A percentile compares a stretch with the other conserved stretches of the same genome.
Conservation (phyloP, 2,113 vertebrate genomes). For the Corythoichthys intestinalis region DNA sequence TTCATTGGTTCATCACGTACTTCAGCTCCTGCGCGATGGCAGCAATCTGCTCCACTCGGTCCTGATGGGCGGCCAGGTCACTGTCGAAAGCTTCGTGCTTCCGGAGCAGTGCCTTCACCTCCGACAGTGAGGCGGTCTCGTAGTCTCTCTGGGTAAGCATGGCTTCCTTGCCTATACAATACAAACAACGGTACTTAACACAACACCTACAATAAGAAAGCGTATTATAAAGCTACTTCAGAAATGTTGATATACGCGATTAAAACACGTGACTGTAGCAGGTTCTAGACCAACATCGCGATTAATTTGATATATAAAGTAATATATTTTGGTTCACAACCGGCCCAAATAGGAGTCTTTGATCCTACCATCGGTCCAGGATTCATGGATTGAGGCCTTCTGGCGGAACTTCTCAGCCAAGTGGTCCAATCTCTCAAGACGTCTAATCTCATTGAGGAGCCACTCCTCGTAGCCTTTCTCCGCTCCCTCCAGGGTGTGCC, state of each 20-base stretch:
- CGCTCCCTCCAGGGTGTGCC: conserved; percentile 88
- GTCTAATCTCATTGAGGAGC: conserved; percentile 88
- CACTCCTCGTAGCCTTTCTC: conserved; percentile 95
- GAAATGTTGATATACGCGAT: too few relatives aligned
- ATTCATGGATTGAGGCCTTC: conserved; percentile 89
- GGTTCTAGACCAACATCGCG: too few relatives aligned
- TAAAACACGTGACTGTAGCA: too few relatives aligned
- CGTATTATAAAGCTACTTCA: too few relatives aligned
- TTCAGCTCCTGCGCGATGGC: conserved; percentile 96
- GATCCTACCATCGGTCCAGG: conserved; percentile 83
- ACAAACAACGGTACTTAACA: background rate
- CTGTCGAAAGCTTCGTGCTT: conserved; percentile 97
- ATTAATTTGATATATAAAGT: too few relatives aligned
- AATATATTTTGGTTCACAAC: too few relatives aligned
- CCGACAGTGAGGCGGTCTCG: conserved; percentile 82
- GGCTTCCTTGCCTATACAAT: conserved; percentile 82
- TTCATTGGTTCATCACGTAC: conserved; percentile 50
- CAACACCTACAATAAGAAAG: background rate
- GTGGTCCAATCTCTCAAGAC: conserved; percentile 89
- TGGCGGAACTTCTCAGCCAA: conserved; percentile 91
- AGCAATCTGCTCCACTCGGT: conserved; percentile 92
- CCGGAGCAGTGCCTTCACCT: conserved; percentile 87
- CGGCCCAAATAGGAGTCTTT: too few relatives aligned
- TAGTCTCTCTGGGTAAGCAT: conserved; percentile 90
- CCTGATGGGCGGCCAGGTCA: conserved; percentile 92